A percentile compares a stretch with the other conserved stretches of the same genome.
These are phyloP conservation scores for Oxycera nigricornis DNA, from an alignment of 2,888 invertebrate species.

Conservation along the genomic window DNA sequence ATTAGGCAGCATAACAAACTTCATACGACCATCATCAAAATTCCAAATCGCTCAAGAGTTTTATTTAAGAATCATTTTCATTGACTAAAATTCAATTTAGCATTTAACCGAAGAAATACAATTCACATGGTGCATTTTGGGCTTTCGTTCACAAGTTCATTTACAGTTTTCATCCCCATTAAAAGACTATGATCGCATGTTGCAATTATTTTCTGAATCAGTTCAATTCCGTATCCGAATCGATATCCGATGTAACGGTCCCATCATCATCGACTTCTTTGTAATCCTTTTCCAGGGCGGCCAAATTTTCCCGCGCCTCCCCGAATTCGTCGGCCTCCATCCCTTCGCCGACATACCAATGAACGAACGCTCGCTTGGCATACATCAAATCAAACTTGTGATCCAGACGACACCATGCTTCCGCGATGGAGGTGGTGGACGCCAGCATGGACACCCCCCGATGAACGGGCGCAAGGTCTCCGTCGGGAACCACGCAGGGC, in stretches of 20 bases:
- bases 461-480: conserved; percentile 79
- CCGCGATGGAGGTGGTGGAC: conserved; percentile 89
- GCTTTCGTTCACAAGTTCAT: no score
- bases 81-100: no score
- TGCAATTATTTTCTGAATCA: no score
- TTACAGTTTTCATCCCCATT: no score
- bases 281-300: conserved; percentile 58
- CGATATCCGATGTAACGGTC: conserved; percentile 6
- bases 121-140: no score
- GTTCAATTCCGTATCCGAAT: neutral
- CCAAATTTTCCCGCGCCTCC: conserved; percentile 59
- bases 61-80: no score
- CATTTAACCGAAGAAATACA: no score
- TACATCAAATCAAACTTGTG: conserved; percentile 96
- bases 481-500: conserved; percentile 74
- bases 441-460: conserved; percentile 85
- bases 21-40: no score
- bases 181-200: no score
- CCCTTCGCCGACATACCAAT: conserved; percentile 76
- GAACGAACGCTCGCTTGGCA: conserved; percentile 91
- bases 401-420: conserved; percentile 89
- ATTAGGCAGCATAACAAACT: no score
- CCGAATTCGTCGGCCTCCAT: conserved; percentile 62
- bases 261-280: conserved; percentile 56
- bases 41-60: no score